Evolutionary conservation across 2,113 vertebrate species (phyloP), one percentile per base, ranked within the genome.

Genomic region (Corydoras maculifer): DNA sequence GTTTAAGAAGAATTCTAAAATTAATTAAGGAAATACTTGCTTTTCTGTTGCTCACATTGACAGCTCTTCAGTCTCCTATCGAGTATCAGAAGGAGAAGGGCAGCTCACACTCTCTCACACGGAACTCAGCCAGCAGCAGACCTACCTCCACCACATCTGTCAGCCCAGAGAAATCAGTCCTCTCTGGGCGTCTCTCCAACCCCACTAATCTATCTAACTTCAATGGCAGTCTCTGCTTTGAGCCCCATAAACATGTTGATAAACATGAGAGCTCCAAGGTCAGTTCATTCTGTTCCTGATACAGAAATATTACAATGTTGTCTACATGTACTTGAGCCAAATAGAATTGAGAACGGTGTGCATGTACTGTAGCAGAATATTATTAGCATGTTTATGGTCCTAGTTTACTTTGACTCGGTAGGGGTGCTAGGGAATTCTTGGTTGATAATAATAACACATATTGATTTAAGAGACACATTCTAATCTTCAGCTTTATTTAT

Each of bases 11-110:
- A 8, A 5, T 35, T 30, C 13, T 70, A 58, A 50, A 51, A 4
- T 25, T 62, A 43, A n/a, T 14, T 62, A 55, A 54, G 3, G 15
- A 13, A 58, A 0, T 58, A 1, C 11, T 35, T 50, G 32, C n/a
- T 59, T 67, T 54, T 61, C 31, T 67, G 58, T n/a, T 4, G 14
- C 12, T 3, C 3, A n/a, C n/a, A 15, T 71, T 31, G 8, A 48
- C 79, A 99, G 97, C 96, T 8, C 91, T 99, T 0, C 94, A 97
- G 88, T 97, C 92, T 2, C 97, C 97, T 60, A 98, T 99, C 9
- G 93, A 96, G 81, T 98, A 98, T 80, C 95, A 98, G 61, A 93
- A 93, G 84, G 94, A 94, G 79, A 92, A 92, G 63, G 87, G 79
- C 9, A 80, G 77, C 77, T 82, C 87, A 85, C 90, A 68, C 82